phyloP scores from a whole-genome alignment of 2,888 invertebrate genomes.

The Prostheceraeus crozeri region DNA sequence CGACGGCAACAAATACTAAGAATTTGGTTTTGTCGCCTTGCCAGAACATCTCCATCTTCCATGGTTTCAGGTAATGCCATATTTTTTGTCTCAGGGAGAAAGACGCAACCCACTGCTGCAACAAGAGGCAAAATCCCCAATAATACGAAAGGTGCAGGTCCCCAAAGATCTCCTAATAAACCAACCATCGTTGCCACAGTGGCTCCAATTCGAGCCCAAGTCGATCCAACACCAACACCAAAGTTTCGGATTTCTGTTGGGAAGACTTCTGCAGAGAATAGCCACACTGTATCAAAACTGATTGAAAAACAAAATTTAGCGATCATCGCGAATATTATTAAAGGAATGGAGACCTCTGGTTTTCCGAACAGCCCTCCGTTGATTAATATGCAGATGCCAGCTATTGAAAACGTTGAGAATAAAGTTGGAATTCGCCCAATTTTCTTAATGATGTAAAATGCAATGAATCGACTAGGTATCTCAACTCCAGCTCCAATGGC shows the following conservation, averaged over 20 bases:
- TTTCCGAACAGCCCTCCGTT: constrained; percentile 9
- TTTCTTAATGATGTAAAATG: neutral
- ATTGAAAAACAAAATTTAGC: constrained; percentile 24
- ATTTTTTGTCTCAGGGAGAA: constrained; percentile 17
- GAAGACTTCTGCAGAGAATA: constrained; percentile 30
- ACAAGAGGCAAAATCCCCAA: constrained; percentile 1
- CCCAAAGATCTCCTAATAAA: constrained; percentile 12
- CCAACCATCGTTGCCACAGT: constrained; percentile 8
- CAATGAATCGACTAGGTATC: constrained; percentile 11
- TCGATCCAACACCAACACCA: constrained; percentile 26
- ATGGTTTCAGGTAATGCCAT: constrained; percentile 5
- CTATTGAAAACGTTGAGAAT: neutral
- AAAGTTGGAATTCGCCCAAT: constrained; percentile 8
- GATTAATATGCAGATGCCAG: constrained; percentile 10
- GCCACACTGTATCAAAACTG: constrained; percentile 23
- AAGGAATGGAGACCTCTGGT: neutral
- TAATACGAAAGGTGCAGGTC: constrained; percentile 22
- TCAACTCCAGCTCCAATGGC: neutral
- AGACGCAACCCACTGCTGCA: neutral
- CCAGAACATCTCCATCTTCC: constrained; percentile 19
- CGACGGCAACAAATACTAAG: no score
- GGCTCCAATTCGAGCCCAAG: constrained; percentile 17
- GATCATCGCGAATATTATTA: neutral
- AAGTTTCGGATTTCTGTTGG: constrained; percentile 28
- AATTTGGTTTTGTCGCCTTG: no score